Evolutionary conservation across 2,888 invertebrate species (phyloP).

Genomic region (Ochropacha duplaris): DNA sequence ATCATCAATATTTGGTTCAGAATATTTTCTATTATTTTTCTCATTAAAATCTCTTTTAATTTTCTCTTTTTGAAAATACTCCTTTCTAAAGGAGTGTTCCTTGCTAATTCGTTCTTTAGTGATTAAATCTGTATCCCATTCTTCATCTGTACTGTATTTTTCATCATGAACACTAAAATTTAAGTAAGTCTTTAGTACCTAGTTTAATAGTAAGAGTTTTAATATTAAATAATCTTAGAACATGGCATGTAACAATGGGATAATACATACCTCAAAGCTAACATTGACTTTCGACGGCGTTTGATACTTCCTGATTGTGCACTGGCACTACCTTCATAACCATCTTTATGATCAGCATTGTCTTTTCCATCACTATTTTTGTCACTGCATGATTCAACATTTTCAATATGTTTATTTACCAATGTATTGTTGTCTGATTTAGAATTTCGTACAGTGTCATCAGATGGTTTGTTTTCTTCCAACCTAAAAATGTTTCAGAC

Average conservation of each 20-base stretch:
- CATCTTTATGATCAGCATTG: slow-evolving; percentile 20
- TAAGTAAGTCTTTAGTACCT: background rate
- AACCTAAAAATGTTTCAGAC: slow-evolving; percentile 21
- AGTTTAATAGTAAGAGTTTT: background rate
- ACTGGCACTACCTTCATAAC: slow-evolving; percentile 7
- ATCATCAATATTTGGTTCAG: slow-evolving; percentile 38
- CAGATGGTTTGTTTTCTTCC: slow-evolving; percentile 20
- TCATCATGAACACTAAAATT: slow-evolving; percentile 29
- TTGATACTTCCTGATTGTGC: slow-evolving; percentile 34
- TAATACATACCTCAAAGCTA: slow-evolving; percentile 45
- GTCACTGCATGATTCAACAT: slow-evolving; percentile 19
- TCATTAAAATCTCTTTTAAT: slow-evolving; percentile 28
- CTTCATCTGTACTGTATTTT: slow-evolving; percentile 58
- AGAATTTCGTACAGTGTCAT: slow-evolving; percentile 21
- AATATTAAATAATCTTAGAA: background rate
- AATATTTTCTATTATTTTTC: slow-evolving; percentile 29
- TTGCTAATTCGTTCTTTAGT: slow-evolving; percentile 18
- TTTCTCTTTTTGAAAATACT: slow-evolving; percentile 17
- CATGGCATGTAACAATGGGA: too few relatives aligned
- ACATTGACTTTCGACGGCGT: slow-evolving; percentile 59
- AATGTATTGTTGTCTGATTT: slow-evolving; percentile 20
- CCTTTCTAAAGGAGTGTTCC: slow-evolving; percentile 22
- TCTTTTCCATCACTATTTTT: slow-evolving; percentile 31
- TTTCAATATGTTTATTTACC: slow-evolving; percentile 15
- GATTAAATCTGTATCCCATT: slow-evolving; percentile 30